Evolutionary conservation across 1,140 invertebrate genomes (phyloP).

Genomic region (Musca domestica): DNA sequence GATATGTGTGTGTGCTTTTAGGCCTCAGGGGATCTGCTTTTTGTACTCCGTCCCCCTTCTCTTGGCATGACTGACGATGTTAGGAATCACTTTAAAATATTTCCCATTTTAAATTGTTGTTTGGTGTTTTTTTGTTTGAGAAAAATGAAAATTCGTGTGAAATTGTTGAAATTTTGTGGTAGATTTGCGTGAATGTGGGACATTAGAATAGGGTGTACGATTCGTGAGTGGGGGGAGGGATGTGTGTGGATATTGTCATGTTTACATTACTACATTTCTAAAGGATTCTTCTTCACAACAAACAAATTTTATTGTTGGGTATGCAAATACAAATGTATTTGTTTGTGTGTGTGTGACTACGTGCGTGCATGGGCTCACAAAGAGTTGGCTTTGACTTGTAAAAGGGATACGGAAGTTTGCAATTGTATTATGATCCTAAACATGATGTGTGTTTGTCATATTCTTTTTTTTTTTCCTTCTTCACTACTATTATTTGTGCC

Average conservation of each 20-base stretch:
- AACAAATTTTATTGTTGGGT: too few species aligned
- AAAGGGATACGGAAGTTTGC: constrained; percentile 19
- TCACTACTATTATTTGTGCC: constrained; percentile 6
- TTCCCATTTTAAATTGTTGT: background rate
- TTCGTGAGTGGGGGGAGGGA: background rate
- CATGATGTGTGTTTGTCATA: background rate
- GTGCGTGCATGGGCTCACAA: background rate
- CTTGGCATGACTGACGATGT: background rate
- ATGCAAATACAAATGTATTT: too few species aligned
- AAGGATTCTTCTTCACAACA: too few species aligned
- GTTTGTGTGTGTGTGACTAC: background rate
- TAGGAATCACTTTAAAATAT: constrained; percentile 6
- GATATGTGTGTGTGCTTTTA: too few species aligned
- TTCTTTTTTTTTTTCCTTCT: background rate
- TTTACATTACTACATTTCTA: background rate
- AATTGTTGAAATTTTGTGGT: constrained; percentile 51
- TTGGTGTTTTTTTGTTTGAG: constrained; percentile 27
- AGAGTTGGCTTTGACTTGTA: constrained; percentile 4
- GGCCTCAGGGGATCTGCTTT: background rate
- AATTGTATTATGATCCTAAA: constrained; percentile 1
- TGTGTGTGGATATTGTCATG: background rate
- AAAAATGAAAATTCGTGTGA: constrained; percentile 51
- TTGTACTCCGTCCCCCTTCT: background rate
- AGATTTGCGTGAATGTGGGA: constrained; percentile 34
- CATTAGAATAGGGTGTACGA: constrained; percentile 27